Evolutionary conservation across 2,888 invertebrate species (phyloP).

Genomic region (Microctonus brassicae): DNA sequence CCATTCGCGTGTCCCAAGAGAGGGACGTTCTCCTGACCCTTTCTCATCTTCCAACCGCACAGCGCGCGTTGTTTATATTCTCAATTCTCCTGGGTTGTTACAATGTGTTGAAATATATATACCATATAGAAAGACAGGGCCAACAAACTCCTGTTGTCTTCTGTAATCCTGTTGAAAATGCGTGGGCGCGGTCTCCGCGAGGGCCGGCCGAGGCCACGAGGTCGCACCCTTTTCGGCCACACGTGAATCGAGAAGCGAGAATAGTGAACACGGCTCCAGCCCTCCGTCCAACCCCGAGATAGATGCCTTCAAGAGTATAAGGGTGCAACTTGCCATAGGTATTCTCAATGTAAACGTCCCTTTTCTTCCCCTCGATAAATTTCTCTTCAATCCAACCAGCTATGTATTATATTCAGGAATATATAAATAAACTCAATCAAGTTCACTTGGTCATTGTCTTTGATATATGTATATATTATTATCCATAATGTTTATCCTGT

Average conservation of each 20-base stretch:
- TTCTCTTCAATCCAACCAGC: not conserved
- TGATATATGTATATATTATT: too few relatives aligned
- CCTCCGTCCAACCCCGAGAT: conserved; percentile 48
- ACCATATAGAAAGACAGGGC: conserved; percentile 52
- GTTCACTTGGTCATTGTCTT: too few relatives aligned
- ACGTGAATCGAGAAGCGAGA: conserved; percentile 58
- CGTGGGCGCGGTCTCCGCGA: conserved; percentile 70
- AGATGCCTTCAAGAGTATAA: not conserved
- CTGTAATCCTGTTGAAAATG: conserved; percentile 69
- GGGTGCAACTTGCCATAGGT: not conserved
- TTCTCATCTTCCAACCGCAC: too few relatives aligned
- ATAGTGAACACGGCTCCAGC: conserved; percentile 41
- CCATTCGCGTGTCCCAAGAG: not conserved
- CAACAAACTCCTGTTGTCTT: conserved; percentile 61
- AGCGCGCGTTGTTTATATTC: too few relatives aligned
- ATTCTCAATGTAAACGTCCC: not conserved
- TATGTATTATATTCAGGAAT: too few relatives aligned
- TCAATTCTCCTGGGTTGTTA: not conserved
- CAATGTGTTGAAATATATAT: not conserved
- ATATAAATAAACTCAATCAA: too few relatives aligned
- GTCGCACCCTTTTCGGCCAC: conserved; percentile 67
- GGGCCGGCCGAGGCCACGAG: conserved; percentile 67
- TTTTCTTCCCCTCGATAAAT: not conserved
- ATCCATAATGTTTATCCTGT: too few relatives aligned
- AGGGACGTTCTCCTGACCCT: conserved; percentile 2